phyloP scores from a whole-genome alignment of 2,888 invertebrate genomes.

The Sylvicola cinctus region DNA sequence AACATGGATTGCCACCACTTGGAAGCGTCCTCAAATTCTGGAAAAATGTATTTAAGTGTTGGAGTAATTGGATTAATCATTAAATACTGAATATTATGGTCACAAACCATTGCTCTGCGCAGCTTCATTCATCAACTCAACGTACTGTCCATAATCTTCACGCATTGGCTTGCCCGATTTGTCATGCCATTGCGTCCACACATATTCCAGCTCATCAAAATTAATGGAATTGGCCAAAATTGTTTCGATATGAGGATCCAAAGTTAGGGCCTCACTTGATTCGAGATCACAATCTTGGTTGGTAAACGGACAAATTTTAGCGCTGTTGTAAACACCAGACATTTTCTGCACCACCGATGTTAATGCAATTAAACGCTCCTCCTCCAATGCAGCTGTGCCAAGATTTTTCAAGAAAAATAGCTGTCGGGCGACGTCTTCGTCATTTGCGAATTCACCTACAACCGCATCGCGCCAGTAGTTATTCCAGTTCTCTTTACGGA shows the following conservation, averaged over 20 bases:
- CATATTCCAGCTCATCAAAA: slow-evolving; percentile 17
- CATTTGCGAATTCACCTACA: neutral
- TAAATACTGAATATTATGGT: slow-evolving; percentile 13
- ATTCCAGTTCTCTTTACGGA: neutral
- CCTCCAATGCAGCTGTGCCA: slow-evolving; percentile 22
- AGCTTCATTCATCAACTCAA: slow-evolving; percentile 30
- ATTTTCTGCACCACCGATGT: neutral
- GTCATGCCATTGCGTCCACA: slow-evolving; percentile 33
- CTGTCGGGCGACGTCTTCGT: neutral
- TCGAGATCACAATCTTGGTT: neutral
- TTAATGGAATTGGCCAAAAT: slow-evolving; percentile 14
- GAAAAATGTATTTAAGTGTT: neutral
- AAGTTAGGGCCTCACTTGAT: neutral
- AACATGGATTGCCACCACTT: slow-evolving; percentile 29
- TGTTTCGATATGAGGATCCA: slow-evolving; percentile 7
- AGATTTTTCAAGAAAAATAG: neutral
- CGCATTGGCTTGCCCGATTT: slow-evolving; percentile 28
- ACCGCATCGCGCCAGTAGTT: neutral
- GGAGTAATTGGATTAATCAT: too few relatives aligned
- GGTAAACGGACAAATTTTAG: neutral
- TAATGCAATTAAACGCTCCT: slow-evolving; percentile 18
- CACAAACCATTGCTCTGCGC: slow-evolving; percentile 27
- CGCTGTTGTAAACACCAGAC: neutral
- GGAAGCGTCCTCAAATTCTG: neutral
- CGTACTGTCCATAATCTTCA: slow-evolving; percentile 25